A percentile compares a stretch with the other conserved stretches of the same genome.
Evolutionary conservation across 2,797 vertebrate genomes (phyloP).

Genomic region (Staurois parvus): DNA sequence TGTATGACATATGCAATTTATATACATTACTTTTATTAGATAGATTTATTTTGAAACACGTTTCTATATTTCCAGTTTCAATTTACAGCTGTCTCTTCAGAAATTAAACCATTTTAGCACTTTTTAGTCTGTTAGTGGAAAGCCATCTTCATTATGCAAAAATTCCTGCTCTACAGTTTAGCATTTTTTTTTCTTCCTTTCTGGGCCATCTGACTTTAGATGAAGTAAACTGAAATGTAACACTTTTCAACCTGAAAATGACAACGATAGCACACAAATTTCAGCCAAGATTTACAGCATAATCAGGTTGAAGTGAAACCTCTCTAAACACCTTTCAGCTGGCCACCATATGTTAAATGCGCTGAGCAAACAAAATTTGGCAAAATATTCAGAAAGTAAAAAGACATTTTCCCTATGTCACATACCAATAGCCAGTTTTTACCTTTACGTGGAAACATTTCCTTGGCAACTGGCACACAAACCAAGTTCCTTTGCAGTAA

Average conservation of each 20-base stretch:
- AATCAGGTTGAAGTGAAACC: conserved; percentile 13
- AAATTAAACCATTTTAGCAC: too few species aligned
- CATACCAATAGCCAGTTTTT: conserved; percentile 8
- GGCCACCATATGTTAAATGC: conserved; percentile 50
- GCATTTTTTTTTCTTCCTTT: not conserved
- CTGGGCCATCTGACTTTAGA: conserved; percentile 6
- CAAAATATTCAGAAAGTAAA: conserved; percentile 45
- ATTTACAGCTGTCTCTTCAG: too few species aligned
- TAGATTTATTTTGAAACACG: too few species aligned
- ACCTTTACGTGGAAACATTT: conserved; percentile 40
- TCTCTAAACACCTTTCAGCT: conserved; percentile 50
- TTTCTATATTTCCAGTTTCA: too few species aligned
- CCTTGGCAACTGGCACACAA: conserved; percentile 45
- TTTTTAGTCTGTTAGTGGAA: too few species aligned
- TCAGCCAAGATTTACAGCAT: conserved; percentile 27
- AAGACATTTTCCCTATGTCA: conserved; percentile 14
- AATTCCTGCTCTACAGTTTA: too few species aligned
- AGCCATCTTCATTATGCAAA: too few species aligned
- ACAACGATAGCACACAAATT: conserved; percentile 13
- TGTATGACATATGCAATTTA: too few species aligned
- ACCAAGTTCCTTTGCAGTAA: conserved; percentile 26
- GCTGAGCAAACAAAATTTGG: conserved; percentile 37
- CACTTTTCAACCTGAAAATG: conserved; percentile 23
- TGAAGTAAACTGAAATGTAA: conserved; percentile 22
- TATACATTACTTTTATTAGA: too few species aligned